Evolutionary conservation across 2,888 invertebrate genomes (phyloP).

Genomic region (Vandiemenella viatica): DNA sequence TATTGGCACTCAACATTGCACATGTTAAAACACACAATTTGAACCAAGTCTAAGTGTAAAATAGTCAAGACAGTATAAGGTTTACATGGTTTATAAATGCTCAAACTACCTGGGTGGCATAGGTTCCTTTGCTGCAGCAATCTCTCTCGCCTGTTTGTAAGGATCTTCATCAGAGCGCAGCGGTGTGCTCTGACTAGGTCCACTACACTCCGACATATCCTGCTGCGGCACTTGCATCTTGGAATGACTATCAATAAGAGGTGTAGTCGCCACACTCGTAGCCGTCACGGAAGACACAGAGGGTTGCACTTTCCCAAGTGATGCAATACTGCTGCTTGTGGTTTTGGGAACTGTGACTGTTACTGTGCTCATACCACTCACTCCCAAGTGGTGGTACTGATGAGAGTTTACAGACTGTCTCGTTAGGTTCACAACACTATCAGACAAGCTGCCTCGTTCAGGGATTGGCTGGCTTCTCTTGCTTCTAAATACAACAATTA

Average conservation of each 20-base stretch:
- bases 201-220: constrained; percentile 9
- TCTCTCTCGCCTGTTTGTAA: constrained; percentile 10
- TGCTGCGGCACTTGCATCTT: constrained; percentile 12
- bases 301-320: not conserved
- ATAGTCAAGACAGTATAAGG: too few species aligned
- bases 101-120: constrained; percentile 27
- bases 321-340: constrained; percentile 7
- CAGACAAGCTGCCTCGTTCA: constrained; percentile 12
- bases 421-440: constrained; percentile 3
- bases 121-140: constrained; percentile 26
- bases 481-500: constrained; percentile 15
- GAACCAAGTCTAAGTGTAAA: too few species aligned
- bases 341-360: constrained; percentile 8
- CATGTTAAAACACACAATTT: too few species aligned
- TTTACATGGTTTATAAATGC: too few species aligned
- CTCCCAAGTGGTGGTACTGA: constrained; percentile 10
- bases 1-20: too few species aligned
- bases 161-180: constrained; percentile 11
- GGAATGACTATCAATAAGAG: constrained; percentile 14
- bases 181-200: constrained; percentile 11
- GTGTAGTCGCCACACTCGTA: not conserved
- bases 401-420: constrained; percentile 6
- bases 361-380: constrained; percentile 5
- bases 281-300: too few species aligned
- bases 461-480: constrained; percentile 16